Evolutionary conservation across 2,113 vertebrate species (phyloP).

Genomic region (Pristiophorus japonicus): DNA sequence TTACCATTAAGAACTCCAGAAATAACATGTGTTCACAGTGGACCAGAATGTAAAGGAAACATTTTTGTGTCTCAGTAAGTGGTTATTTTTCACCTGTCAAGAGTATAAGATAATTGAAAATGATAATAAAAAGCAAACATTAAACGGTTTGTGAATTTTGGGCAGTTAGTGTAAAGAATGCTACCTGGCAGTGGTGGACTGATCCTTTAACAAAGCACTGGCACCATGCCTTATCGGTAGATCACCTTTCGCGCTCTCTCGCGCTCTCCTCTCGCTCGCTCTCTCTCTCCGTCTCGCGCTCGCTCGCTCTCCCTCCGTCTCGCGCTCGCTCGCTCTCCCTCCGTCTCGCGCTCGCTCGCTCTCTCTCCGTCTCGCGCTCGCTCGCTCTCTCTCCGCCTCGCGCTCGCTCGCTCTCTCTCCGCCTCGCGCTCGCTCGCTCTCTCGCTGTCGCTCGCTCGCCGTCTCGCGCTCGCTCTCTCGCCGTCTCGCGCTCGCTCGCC

Average conservation of each 20-base stretch:
- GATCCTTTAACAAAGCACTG: neutral
- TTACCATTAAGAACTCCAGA: neutral
- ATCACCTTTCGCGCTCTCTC: neutral
- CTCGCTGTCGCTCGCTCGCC: too few relatives aligned
- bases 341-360: neutral
- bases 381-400: too few relatives aligned
- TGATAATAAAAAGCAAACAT: neutral
- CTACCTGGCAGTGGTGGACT: neutral
- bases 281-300: neutral
- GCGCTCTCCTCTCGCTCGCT: neutral
- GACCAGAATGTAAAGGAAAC: slow-evolving; percentile 35
- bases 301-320: too few relatives aligned
- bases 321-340: neutral
- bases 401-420: too few relatives aligned
- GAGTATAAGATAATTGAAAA: neutral
- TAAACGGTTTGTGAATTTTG: neutral
- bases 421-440: too few relatives aligned
- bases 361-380: too few relatives aligned
- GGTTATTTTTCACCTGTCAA: slow-evolving; percentile 3
- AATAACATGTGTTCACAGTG: slow-evolving; percentile 30
- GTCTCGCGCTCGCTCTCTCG: too few relatives aligned
- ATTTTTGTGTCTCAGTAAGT: slow-evolving; percentile 24
- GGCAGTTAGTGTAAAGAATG: neutral
- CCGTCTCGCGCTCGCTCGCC: too few relatives aligned
- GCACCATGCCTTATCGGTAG: neutral